Evolutionary conservation across 2,888 invertebrate genomes (phyloP), one percentile per base, ranked within the genome.

Genomic region (Drosophila mimica): DNA sequence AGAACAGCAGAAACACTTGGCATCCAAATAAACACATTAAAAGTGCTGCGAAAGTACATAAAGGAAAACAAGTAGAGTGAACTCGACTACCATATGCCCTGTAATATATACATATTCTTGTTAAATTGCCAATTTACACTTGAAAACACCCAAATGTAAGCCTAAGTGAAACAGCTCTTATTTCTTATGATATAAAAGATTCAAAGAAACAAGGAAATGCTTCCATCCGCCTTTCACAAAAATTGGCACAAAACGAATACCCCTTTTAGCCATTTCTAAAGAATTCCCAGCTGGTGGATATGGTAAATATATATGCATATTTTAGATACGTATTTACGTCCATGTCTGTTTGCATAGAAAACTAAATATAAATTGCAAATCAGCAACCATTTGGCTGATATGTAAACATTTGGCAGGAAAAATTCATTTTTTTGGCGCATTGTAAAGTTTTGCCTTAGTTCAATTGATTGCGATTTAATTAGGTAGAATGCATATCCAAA

Each of bases 11-110:
- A 30, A 46, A 30, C 34, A 51, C 38, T 56, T 36, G 62, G 46
- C 11, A 61, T 25, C 11, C 25, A 13, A 20, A 58, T 68, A 78
- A 78, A 63, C 78, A 76, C 62, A 60, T 30, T 70, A 49, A 43
- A 59, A 59, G 52, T 61, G 20, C 31, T 51, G 43, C 43, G 56
- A 28, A 49, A 36, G 49, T 49, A 48, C 56, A 61, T 28, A 61
- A 58, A 53, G 15, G 7, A 8, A 25, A 25, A 8, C 46, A 31
- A 15, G 8, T 46, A 4, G 46, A 46, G 8, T 25, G 4, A 46
- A 25, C 4, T 46, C 46, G 46, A 25, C 46, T 15, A 15, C 25
- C 2, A 46, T 2, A 46, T 46, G 15, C 25, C 25, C 46, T 46
- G 2, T 46, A 15, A 46, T 8, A 15, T 46, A 25, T 25, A 46